Base-by-base conservation (phyloP, 1,140 invertebrate species). In the Cyphomyrmex costatus region DNA sequence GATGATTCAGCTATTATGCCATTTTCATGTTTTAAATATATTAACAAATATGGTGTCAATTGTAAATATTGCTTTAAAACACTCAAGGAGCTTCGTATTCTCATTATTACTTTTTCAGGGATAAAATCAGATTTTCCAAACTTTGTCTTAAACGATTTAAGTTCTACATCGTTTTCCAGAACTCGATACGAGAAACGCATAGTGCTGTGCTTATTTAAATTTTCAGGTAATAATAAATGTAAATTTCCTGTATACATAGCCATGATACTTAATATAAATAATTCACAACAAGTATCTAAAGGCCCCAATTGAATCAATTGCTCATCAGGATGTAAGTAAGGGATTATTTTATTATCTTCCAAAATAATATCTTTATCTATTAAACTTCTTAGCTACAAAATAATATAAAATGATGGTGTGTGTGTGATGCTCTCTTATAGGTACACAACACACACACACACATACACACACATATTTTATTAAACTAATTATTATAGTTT, bases 241-340 rank as follows among this genome's bases (percentile, higher is more conserved):
- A 94, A 56, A 89, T 95, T 93, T 56, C 87, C 85, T 63, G 86
- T 88, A 51, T 73, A 92, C 78, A 91, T 90, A 21, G 92, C 86
- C 68, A 78, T 92, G 58, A 95, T 93, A 78, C 85, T 92, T 24
- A 95, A 86, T 6, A 93, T 30, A 88, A 95, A 95, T 80, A 94
- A 87, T 58, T 93, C 91, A 36, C 89, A 85, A 71, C 93, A 95
- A 60, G 65, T 89, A 8, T 91, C 83, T 78, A 92, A 16, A 30
- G 94, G 89, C 0, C 94, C 94, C 46, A 95, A 87, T 83, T 95
- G 94, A 85, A 95, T 94, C n/a, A 95, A 85, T 77, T 90, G 89
- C 65, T 95, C 93, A 56, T 95, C 90, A 60, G 89, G 76, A 49
- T 94, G 53, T 21, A 95, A 87, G 83, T 88, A 80, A 51, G 94